phyloP scores from a whole-genome alignment of 1,140 invertebrate species.

The Leptinotarsa texana region DNA sequence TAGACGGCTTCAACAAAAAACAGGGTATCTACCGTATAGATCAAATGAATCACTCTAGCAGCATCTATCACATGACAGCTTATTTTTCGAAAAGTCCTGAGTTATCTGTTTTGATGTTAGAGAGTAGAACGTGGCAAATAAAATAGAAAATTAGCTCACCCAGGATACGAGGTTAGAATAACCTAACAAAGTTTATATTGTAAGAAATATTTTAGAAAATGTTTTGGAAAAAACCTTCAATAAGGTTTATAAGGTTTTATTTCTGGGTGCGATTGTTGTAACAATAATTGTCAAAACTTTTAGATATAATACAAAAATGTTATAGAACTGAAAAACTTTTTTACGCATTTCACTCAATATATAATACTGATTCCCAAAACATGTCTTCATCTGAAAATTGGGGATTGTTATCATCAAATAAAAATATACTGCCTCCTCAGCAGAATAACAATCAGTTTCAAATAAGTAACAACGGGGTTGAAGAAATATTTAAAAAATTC shows the following conservation, averaged over 20 bases:
- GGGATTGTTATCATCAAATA: background rate
- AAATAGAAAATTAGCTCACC: background rate
- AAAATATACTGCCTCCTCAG: no score
- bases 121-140: constrained; percentile 6
- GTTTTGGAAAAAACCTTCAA: background rate
- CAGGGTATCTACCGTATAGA: background rate
- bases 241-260: background rate
- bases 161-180: background rate
- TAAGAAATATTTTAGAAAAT: background rate
- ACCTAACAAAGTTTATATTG: background rate
- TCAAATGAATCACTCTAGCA: constrained; percentile 9
- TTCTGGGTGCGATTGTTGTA: background rate
- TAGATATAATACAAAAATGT: background rate
- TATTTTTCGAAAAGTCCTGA: background rate
- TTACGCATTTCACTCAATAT: no score
- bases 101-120: constrained; percentile 21
- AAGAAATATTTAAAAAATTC: no score
- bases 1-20: background rate
- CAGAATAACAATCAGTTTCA: no score
- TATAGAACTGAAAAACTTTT: no score
- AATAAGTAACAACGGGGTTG: no score
- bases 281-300: background rate
- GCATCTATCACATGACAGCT: background rate
- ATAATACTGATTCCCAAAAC: no score
- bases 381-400: no score